Evolutionary conservation across 2,797 vertebrate genomes (phyloP).

Genomic region (Apogon hyalosoma): DNA sequence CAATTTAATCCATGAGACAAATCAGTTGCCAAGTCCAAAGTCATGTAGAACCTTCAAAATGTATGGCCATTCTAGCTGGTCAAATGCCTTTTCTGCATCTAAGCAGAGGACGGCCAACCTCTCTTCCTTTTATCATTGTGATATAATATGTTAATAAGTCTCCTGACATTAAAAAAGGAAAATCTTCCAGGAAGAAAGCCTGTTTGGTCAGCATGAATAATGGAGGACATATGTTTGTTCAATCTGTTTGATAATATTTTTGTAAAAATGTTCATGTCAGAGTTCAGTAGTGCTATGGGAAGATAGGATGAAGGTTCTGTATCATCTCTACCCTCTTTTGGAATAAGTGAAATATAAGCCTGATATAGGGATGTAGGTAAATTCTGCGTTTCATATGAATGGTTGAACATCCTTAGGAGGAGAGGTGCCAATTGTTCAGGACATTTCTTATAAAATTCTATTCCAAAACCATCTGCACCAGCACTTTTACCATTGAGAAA

Average conservation of each 20-base stretch:
- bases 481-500: neutral
- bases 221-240: neutral
- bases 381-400: neutral
- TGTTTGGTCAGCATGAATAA: constrained; percentile 1
- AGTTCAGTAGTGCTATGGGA: neutral
- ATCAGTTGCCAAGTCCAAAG: neutral
- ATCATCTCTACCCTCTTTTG: neutral
- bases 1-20: neutral
- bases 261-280: neutral
- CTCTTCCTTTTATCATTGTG: no score
- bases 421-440: neutral
- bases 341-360: neutral
- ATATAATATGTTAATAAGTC: constrained; percentile 3
- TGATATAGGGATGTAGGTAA: neutral
- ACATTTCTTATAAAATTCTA: neutral
- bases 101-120: no score
- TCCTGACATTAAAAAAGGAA: constrained; percentile 24
- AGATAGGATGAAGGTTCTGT: constrained; percentile 2
- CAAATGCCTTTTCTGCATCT: no score
- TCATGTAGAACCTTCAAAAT: neutral
- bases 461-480: neutral
- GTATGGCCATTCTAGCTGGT: neutral
- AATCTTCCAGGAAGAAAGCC: constrained; percentile 4
- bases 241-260: constrained; percentile 2
- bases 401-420: constrained; percentile 1